Conservation (phyloP, 2,797 vertebrate genomes). For the Antrozous pallidus region DNA sequence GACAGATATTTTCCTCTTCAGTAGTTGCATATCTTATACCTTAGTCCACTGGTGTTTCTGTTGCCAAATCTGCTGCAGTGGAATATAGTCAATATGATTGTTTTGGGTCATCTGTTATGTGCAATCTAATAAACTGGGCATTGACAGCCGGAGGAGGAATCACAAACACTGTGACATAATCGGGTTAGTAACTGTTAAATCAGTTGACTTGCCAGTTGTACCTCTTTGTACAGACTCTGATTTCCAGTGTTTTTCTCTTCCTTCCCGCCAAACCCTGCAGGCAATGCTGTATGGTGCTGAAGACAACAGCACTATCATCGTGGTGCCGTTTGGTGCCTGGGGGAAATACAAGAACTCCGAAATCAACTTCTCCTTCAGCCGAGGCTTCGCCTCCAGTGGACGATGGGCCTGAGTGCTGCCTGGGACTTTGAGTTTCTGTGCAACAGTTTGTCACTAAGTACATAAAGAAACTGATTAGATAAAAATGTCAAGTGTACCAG, state of each 20-base stretch:
- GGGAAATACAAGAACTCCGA: constrained; percentile 92
- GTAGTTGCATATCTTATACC: not conserved
- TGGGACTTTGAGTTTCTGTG: not conserved
- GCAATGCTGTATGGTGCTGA: constrained; percentile 95
- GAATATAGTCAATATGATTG: not conserved
- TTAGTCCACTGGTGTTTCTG: not conserved
- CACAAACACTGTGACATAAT: not conserved
- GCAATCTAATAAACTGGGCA: not conserved
- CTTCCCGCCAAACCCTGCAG: constrained; percentile 76
- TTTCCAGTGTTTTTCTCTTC: not conserved
- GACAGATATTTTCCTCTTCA: not conserved
- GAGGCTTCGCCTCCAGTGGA: constrained; percentile 94
- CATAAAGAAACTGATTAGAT: constrained; percentile 54
- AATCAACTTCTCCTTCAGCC: constrained; percentile 94
- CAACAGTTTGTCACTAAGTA: not conserved
- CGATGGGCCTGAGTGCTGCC: constrained; percentile 89
- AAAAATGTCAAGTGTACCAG: constrained; percentile 23
- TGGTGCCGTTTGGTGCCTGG: constrained; percentile 98
- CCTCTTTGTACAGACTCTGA: not conserved
- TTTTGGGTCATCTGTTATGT: not conserved
- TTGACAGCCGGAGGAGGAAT: not conserved
- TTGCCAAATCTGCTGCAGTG: not conserved
- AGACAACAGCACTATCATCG: constrained; percentile 94
- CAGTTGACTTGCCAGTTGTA: not conserved
- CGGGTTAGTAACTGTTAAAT: not conserved